A percentile compares a stretch with the other conserved stretches of the same genome.
phyloP scores from a whole-genome alignment of 2,113 vertebrate species.

The Mugil cephalus region DNA sequence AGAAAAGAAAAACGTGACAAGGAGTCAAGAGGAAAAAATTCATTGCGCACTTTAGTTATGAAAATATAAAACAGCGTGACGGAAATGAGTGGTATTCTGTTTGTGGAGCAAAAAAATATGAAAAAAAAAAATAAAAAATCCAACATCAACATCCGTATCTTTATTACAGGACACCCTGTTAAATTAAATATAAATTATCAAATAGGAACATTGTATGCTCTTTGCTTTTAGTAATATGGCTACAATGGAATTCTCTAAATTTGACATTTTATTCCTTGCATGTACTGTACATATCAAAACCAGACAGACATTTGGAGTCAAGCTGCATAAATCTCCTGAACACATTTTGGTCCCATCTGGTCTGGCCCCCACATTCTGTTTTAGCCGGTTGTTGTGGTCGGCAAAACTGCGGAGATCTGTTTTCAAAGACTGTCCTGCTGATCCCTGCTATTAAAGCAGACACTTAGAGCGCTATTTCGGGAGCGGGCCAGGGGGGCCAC shows the following conservation, averaged over 20 bases:
- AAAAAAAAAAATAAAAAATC: too few relatives aligned
- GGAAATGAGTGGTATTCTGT: too few relatives aligned
- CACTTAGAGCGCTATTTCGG: conserved; percentile 60
- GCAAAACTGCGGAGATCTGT: conserved; percentile 46
- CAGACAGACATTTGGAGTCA: conserved; percentile 22
- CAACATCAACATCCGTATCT: too few relatives aligned
- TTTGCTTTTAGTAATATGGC: not conserved
- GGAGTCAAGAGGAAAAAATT: too few relatives aligned
- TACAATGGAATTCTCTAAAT: too few relatives aligned
- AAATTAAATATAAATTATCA: too few relatives aligned
- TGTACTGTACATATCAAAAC: conserved; percentile 6
- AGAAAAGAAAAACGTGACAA: too few relatives aligned
- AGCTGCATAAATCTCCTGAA: conserved; percentile 20
- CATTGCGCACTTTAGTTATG: too few relatives aligned
- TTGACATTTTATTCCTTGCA: not conserved
- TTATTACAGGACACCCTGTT: too few relatives aligned
- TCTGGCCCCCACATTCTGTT: conserved; percentile 28
- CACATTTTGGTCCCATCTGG: conserved; percentile 46
- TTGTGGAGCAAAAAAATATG: too few relatives aligned
- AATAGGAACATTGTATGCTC: not conserved
- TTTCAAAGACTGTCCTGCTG: conserved; percentile 59
- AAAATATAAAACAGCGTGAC: too few relatives aligned
- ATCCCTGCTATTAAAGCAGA: conserved; percentile 64
- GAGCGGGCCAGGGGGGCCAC: conserved; percentile 42
- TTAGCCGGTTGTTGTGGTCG: conserved; percentile 58